These are phyloP conservation scores for Leiothrix lutea DNA, from an alignment of 2,113 vertebrate genomes.

Conservation along the genomic window DNA sequence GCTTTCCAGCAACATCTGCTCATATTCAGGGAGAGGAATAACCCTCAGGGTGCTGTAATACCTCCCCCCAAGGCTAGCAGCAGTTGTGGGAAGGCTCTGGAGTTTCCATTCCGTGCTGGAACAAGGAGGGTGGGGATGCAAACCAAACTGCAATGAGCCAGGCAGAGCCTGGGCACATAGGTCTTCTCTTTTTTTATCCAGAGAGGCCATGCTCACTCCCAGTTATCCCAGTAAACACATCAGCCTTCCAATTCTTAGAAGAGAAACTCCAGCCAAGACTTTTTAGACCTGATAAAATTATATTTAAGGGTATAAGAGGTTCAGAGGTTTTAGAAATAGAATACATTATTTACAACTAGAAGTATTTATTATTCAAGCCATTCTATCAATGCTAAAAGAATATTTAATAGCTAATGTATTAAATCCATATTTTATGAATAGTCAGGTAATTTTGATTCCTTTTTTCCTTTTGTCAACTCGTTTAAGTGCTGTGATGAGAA, in stretches of 20 bases:
- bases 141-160: rapidly evolving
- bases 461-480: background rate
- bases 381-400: background rate
- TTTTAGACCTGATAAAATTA: background rate
- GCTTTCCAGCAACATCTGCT: background rate
- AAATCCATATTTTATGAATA: constrained; percentile 17
- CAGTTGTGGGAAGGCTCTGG: background rate
- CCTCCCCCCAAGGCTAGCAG: background rate
- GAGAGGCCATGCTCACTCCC: background rate
- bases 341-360: background rate
- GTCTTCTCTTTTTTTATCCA: background rate
- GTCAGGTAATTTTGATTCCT: background rate
- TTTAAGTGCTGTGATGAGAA: background rate
- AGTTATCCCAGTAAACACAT: background rate
- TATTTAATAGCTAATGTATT: constrained; percentile 15
- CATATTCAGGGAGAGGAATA: background rate
- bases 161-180: rapidly evolving
- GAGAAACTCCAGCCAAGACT: background rate
- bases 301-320: background rate
- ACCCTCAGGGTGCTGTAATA: background rate
- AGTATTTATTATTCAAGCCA: constrained; percentile 27
- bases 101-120: background rate
- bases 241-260: background rate
- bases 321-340: background rate
- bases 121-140: background rate